Conservation (phyloP, 2,888 invertebrate species). For the Eupithecia tripunctaria region DNA sequence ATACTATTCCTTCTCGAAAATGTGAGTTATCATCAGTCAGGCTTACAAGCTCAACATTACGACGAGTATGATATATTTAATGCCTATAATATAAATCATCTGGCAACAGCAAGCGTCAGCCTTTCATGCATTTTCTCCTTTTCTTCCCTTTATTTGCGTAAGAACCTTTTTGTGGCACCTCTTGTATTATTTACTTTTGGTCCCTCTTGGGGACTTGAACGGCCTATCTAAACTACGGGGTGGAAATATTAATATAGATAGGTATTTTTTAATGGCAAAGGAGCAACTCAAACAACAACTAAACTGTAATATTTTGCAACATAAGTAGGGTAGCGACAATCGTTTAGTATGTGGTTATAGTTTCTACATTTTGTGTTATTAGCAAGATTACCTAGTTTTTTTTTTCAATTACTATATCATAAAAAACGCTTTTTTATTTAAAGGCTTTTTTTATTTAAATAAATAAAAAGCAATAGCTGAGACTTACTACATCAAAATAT, state of each 20-base stretch:
- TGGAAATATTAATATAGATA: not conserved
- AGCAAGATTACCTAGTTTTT: no score
- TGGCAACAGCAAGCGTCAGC: constrained; percentile 12
- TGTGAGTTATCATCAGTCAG: constrained; percentile 13
- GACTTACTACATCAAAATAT: not conserved
- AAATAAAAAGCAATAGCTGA: not conserved
- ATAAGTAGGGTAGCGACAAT: not conserved
- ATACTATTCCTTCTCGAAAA: not conserved
- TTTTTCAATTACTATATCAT: no score
- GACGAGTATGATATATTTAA: not conserved
- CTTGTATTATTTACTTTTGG: constrained; percentile 22
- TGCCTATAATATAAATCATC: constrained; percentile 20
- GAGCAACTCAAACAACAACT: no score
- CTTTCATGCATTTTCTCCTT: constrained; percentile 11
- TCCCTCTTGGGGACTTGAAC: constrained; percentile 11
- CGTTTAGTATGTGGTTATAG: no score
- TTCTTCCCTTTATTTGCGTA: constrained; percentile 9
- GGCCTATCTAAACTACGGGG: not conserved
- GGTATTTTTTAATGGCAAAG: not conserved
- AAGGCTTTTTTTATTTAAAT: no score
- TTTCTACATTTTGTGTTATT: no score
- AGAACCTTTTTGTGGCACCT: constrained; percentile 20
- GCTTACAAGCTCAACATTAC: not conserved
- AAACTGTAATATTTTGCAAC: not conserved
- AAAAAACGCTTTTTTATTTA: no score